Conservation (phyloP, 2,797 vertebrate species). For the Rhinatrema bivittatum region DNA sequence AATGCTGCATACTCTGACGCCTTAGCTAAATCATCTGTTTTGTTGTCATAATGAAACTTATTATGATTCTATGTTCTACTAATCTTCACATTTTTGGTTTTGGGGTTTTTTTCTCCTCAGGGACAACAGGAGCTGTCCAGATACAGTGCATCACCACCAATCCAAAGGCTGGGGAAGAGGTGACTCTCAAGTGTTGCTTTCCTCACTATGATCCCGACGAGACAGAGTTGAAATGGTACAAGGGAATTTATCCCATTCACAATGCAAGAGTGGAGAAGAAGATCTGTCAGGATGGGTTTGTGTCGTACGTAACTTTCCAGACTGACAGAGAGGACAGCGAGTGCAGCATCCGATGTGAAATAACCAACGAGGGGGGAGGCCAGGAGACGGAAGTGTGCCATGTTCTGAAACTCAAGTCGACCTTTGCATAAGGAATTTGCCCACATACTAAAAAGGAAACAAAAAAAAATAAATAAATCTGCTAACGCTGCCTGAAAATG, state of each 20-base stretch:
- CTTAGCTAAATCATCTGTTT: no score
- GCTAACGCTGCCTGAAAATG: no score
- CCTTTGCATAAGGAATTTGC: no score
- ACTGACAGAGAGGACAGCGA: neutral
- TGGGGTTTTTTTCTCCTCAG: no score
- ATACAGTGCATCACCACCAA: neutral
- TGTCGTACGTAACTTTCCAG: slow-evolving; percentile 4
- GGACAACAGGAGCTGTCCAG: no score
- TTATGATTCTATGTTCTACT: no score
- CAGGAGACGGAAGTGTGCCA: neutral
- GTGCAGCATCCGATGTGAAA: neutral
- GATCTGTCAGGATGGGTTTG: neutral
- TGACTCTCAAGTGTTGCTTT: neutral
- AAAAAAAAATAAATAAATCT: no score
- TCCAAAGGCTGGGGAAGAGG: neutral
- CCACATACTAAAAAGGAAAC: no score
- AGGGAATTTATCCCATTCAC: neutral
- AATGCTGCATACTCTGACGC: no score
- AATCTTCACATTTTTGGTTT: no score
- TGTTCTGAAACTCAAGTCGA: neutral
- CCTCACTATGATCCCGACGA: neutral
- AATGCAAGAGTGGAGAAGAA: neutral
- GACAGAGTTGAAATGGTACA: neutral
- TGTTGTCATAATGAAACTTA: no score
- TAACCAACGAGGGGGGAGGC: neutral